Evolutionary conservation across 2,797 vertebrate genomes (phyloP), one percentile per base, ranked within the genome.

Genomic region (Calcarius lapponicus): DNA sequence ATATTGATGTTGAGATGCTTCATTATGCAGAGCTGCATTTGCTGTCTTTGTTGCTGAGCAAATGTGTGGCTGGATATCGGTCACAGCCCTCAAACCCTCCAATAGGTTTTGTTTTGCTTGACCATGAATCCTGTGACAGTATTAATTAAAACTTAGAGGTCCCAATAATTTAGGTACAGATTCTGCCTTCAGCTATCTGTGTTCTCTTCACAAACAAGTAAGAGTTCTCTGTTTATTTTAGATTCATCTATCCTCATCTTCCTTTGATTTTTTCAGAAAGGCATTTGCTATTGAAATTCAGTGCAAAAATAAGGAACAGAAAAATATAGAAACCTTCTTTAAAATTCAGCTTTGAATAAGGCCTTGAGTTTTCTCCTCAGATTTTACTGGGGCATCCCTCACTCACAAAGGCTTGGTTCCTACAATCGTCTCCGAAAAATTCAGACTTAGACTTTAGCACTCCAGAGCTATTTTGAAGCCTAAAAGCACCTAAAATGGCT

Each of bases 131-230:
- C 70, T 76, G 57, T 87, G 88, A 64, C 60, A 86, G 42, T 6
- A 53, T 91, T 93, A 96, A 94, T 93, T 96, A 93, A 95, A 88
- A 92, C 47, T 60, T 85, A 76, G 17, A 81, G 34, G 25, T 95
- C 88, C 95, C 74, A 79, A 43, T 91, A 87, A 95, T 95, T 93
- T 93, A 83, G 80, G 81, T 92, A 89, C 83, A 84, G 83, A 90
- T 91, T 90, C 86, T 94, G 85, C 92, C 90, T 80, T 96, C 71
- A 92, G 92, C 93, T 95, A 93, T 92, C 69, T 89, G 80, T 88
- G 86, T 85, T 62, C 73, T 92, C 87, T 79, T 73, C 79, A 75
- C 76, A 92, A 90, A 93, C 76, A 91, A 58, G 34, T 36, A 26
- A 87, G 89, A 88, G 17, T 45, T 93, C 48, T 67, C 45, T 89